phyloP scores from a whole-genome alignment of 2,888 invertebrate genomes.

The Caenorhabditis sp. region DNA sequence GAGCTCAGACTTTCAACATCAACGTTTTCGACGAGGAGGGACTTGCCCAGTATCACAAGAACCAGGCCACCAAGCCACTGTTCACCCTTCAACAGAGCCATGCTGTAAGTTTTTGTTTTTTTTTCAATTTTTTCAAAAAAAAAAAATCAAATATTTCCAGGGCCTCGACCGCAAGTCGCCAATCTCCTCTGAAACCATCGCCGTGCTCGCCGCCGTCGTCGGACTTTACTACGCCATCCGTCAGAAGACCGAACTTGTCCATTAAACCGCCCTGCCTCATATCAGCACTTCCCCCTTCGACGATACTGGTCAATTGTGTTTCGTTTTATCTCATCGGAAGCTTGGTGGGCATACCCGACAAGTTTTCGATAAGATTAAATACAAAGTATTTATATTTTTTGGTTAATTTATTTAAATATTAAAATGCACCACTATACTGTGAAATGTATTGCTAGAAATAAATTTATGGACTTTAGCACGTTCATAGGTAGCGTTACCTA shows the following conservation, averaged over 20 bases:
- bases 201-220: constrained; percentile 69
- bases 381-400: constrained; percentile 29
- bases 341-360: too few relatives aligned
- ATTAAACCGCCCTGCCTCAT: constrained; percentile 46
- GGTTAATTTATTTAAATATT: constrained; percentile 40
- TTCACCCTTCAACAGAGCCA: constrained; percentile 89
- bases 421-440: not conserved
- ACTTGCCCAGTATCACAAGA: constrained; percentile 90
- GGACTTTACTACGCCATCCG: constrained; percentile 78
- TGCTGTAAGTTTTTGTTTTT: constrained; percentile 85
- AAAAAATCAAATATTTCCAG: constrained; percentile 55
- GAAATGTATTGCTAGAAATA: constrained; percentile 19
- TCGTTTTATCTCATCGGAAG: too few relatives aligned
- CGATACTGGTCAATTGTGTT: constrained; percentile 40
- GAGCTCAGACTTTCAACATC: constrained; percentile 90
- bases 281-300: not conserved
- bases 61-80: constrained; percentile 87
- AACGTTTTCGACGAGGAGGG: constrained; percentile 94
- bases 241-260: constrained; percentile 74
- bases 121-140: not conserved
- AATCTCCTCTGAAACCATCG: constrained; percentile 78
- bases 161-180: constrained; percentile 76
- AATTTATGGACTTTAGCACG: not conserved
- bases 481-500: not conserved
- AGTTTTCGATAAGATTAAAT: too few relatives aligned